These are phyloP conservation scores for Argya squamiceps DNA, from an alignment of 2,797 vertebrate species.

Conservation along the genomic window DNA sequence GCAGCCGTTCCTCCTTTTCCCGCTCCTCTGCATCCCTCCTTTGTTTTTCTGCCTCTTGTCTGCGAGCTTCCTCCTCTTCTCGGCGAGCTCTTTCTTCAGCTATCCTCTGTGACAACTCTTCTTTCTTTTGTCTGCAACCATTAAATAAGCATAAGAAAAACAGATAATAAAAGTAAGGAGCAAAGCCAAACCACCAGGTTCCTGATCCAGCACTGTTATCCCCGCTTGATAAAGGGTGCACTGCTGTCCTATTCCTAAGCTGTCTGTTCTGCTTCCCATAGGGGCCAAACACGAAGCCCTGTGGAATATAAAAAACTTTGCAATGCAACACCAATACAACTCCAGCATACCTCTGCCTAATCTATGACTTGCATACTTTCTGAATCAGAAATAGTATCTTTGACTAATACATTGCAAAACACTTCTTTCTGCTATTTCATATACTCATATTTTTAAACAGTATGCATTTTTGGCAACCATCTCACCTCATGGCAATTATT, in stretches of 20 bases:
- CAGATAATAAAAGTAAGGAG: neutral
- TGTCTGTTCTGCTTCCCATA: neutral
- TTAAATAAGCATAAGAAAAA: neutral
- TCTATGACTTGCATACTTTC: fast-evolving
- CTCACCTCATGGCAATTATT: neutral
- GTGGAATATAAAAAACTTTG: neutral
- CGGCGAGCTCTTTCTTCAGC: slow-evolving; percentile 84
- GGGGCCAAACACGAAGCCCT: neutral
- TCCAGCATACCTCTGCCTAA: neutral
- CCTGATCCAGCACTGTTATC: neutral
- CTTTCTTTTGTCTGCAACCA: slow-evolving; percentile 83
- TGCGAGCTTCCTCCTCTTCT: slow-evolving; percentile 81
- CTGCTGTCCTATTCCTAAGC: neutral
- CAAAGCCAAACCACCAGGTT: neutral
- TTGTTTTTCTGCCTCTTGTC: slow-evolving; percentile 80
- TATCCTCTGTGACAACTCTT: slow-evolving; percentile 87
- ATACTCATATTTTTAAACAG: neutral
- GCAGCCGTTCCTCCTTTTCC: slow-evolving; percentile 77
- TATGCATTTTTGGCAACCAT: neutral
- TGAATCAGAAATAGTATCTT: neutral
- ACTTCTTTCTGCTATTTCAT: neutral
- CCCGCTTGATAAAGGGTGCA: neutral
- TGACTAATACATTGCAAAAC: neutral
- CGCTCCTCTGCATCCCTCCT: slow-evolving; percentile 77
- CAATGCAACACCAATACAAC: neutral